phyloP scores from a whole-genome alignment of 2,888 invertebrate genomes.

The Neria commutata region DNA sequence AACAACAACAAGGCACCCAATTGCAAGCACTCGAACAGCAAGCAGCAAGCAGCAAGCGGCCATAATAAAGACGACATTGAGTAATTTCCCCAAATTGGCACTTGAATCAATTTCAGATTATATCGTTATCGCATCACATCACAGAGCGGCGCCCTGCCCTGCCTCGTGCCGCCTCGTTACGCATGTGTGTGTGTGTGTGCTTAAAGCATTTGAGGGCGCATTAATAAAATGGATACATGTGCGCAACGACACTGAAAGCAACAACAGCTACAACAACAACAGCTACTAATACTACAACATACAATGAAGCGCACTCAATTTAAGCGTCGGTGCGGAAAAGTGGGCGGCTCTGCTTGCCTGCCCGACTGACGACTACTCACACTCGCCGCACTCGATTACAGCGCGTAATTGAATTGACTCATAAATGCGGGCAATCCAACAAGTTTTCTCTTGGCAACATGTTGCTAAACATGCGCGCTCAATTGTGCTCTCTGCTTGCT shows the following conservation, averaged over 20 bases:
- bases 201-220: background rate
- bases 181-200: constrained; percentile 14
- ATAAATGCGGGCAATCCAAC: constrained; percentile 36
- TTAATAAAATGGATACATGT: constrained; percentile 12
- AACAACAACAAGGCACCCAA: constrained; percentile 18
- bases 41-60: too few relatives aligned
- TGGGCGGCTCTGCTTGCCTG: too few relatives aligned
- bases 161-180: background rate
- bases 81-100: constrained; percentile 39
- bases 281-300: too few relatives aligned
- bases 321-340: background rate
- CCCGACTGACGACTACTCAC: too few relatives aligned
- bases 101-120: constrained; percentile 43
- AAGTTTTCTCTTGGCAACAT: constrained; percentile 45
- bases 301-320: background rate
- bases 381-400: too few relatives aligned
- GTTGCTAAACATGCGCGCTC: constrained; percentile 36
- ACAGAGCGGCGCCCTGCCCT: background rate
- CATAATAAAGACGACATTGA: constrained; percentile 31
- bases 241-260: background rate
- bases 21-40: too few relatives aligned
- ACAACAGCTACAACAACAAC: constrained; percentile 1
- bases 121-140: constrained; percentile 34
- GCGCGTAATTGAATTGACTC: background rate
- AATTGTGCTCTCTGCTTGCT: background rate